These are phyloP conservation scores for Euthynnus affinis DNA, from an alignment of 2,797 vertebrate species.

Conservation along the genomic window DNA sequence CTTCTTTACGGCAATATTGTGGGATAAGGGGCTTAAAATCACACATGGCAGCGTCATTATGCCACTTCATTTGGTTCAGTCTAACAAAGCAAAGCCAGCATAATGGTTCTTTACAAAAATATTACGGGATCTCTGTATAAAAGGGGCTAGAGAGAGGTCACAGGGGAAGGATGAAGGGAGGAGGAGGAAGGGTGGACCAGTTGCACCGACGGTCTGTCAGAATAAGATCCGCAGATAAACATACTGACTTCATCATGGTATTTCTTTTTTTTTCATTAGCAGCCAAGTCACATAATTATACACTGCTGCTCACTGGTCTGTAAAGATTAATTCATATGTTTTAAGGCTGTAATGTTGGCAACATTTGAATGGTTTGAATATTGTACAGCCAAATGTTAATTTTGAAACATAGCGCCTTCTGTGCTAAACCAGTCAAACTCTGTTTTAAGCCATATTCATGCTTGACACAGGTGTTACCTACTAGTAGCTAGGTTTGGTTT, in stretches of 20 bases:
- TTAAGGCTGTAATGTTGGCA: neutral
- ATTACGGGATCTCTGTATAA: too few relatives aligned
- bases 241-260: constrained; percentile 43
- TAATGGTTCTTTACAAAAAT: too few relatives aligned
- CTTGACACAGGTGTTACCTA: too few relatives aligned
- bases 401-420: too few relatives aligned
- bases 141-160: constrained; percentile 31
- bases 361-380: neutral
- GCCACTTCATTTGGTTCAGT: too few relatives aligned
- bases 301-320: neutral
- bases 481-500: too few relatives aligned
- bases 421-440: too few relatives aligned
- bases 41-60: too few relatives aligned
- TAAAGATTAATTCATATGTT: neutral
- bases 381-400: neutral
- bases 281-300: constrained; percentile 43
- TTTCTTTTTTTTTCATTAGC: constrained; percentile 30
- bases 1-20: too few relatives aligned
- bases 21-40: too few relatives aligned
- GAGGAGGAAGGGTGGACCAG: constrained; percentile 66
- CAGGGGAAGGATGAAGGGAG: constrained; percentile 56
- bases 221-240: constrained; percentile 36
- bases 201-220: constrained; percentile 43
- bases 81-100: too few relatives aligned
- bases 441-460: too few relatives aligned